These are phyloP conservation scores for Egretta garzetta DNA, from an alignment of 2,113 vertebrate genomes.

Conservation along the genomic window DNA sequence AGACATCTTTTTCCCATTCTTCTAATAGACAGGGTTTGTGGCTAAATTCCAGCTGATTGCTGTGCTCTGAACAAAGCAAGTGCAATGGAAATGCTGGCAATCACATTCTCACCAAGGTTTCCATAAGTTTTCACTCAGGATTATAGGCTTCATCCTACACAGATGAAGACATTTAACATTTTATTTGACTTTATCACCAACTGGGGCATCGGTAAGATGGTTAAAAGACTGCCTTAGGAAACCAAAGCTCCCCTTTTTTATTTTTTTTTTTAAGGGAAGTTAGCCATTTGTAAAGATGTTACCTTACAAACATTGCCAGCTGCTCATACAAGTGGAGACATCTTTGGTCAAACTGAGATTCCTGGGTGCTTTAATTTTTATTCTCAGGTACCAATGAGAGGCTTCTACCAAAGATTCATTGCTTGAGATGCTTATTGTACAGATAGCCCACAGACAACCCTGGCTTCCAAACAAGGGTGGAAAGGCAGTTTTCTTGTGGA, in stretches of 20 bases:
- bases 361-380: not conserved
- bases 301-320: not conserved
- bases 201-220: not conserved
- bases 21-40: not conserved
- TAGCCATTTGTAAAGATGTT: not conserved
- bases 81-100: not conserved
- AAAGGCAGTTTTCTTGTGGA: not conserved
- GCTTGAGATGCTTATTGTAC: not conserved
- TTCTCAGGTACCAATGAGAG: not conserved
- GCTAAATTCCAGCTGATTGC: conserved; percentile 15
- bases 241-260: not conserved
- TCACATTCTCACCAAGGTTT: not conserved
- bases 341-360: not conserved
- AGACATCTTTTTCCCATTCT: conserved; percentile 21
- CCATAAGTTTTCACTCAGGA: not conserved
- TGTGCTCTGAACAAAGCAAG: not conserved
- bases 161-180: not conserved
- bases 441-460: not conserved
- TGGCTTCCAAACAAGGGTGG: not conserved
- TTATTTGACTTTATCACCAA: not conserved
- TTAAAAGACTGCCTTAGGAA: not conserved
- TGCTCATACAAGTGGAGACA: not conserved
- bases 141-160: not conserved
- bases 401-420: not conserved
- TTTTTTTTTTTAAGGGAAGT: not conserved